Evolutionary conservation across 1,140 invertebrate genomes (phyloP), one percentile per base, ranked within the genome.

Genomic region (Kradibia gibbosae): DNA sequence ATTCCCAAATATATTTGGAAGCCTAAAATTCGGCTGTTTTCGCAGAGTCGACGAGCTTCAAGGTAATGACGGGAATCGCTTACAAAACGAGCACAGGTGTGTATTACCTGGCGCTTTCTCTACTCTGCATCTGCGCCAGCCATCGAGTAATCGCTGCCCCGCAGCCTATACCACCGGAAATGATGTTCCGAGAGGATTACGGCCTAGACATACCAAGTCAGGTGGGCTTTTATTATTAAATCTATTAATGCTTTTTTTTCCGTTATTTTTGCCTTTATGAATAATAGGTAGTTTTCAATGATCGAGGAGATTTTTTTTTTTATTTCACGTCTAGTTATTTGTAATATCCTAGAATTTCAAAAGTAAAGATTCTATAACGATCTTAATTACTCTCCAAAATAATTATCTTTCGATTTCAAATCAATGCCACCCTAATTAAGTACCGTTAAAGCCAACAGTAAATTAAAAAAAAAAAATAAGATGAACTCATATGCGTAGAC

Each of bases 11-110:
- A 72, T 15, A 13, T 72, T 17, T n/a, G 20, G 22, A 36, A n/a
- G 8, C 17, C n/a, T 71, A 42, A 36, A 31, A 39, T 81, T 79
- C 45, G 42, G 67, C 78, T 72, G 60, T 4, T 65, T 53, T 86
- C 88, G 50, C 78, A 88, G 88, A 75, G 70, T 71, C 22, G 31
- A 74, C 57, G 70, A 85, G 73, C 45, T 78, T 84, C 78, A 48
- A 86, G 84, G 88, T 86, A 87, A 90, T 91, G 90, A 90, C 83
- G 87, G 80, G 80, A 84, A 85, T 82, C 71, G 83, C 75, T 78
- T 78, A 70, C 53, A 67, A 74, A 28, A 85, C 70, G 67, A 81
- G 83, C 77, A 87, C 85, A 65, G 83, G 86, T 45, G n/a, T 88
- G 36, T 86, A 85, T 85, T 78, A 89, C 80, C 75, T 89, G 84